These are phyloP conservation scores for Leptocoma aspasia DNA, from an alignment of 2,113 vertebrate genomes.

Conservation along the genomic window DNA sequence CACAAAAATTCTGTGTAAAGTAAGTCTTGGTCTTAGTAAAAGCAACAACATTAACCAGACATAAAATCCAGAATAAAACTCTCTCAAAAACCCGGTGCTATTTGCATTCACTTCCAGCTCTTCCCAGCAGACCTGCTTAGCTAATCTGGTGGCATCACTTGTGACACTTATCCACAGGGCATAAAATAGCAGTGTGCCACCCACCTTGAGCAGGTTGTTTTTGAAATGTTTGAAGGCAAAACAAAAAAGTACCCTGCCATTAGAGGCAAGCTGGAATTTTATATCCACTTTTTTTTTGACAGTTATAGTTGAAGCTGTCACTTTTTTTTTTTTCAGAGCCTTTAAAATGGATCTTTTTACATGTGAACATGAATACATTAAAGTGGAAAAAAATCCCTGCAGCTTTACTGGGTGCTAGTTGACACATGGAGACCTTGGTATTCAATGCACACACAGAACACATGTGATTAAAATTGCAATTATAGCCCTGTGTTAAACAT, in stretches of 20 bases:
- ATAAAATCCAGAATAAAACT: not conserved
- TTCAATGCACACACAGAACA: slow-evolving; percentile 19
- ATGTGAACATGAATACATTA: slow-evolving; percentile 55
- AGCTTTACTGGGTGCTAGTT: slow-evolving; percentile 48
- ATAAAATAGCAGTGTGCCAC: slow-evolving; percentile 47
- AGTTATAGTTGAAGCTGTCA: slow-evolving; percentile 65
- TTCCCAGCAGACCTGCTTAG: not conserved
- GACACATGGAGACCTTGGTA: slow-evolving; percentile 37
- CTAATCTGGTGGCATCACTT: slow-evolving; percentile 15
- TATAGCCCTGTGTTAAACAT: slow-evolving; percentile 31
- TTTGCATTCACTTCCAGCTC: not conserved
- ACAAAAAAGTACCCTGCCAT: slow-evolving; percentile 65
- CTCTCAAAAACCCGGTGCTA: not conserved
- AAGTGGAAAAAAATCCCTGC: slow-evolving; percentile 40
- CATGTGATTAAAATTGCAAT: slow-evolving; percentile 59
- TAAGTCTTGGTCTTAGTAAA: not conserved
- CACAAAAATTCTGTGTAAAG: not conserved
- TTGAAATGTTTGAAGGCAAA: slow-evolving; percentile 63
- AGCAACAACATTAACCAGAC: not conserved
- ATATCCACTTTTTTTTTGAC: slow-evolving; percentile 63
- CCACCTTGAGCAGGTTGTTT: slow-evolving; percentile 66
- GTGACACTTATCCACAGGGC: slow-evolving; percentile 38
- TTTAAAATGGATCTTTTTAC: slow-evolving; percentile 65
- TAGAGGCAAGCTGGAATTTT: slow-evolving; percentile 69
- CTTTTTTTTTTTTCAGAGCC: not conserved